Base-by-base conservation (phyloP, 1,140 invertebrate genomes). In the Scaptomyza graminum region DNA sequence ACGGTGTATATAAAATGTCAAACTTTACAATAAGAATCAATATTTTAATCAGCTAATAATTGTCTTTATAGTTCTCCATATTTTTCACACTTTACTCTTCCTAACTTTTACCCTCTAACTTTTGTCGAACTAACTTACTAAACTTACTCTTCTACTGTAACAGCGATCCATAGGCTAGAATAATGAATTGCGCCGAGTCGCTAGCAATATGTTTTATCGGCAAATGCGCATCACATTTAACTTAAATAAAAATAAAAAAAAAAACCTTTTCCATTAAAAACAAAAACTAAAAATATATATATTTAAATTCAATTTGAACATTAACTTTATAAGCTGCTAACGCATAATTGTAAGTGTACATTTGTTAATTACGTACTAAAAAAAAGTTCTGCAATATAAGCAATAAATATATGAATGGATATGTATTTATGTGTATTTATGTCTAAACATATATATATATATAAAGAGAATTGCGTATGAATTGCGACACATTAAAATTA, bases 321-420 rank as follows among this genome's bases (percentile, higher is more conserved):
- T 56, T 46, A 56, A 62, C 51, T 61, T 25, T 59, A 69, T 74
- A 76, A 83, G 67, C 80, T 62, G 74, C 77, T 82, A 85, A 85
- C 52, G 46, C 49, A 77, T 34, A 85, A 66, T 72, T 77, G 43
- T 87, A 85, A 85, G 83, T 85, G 82, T 85, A 85, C 63, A 87
- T 85, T 85, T 87, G 82, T 85, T 85, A 85, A 84, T 76, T 85
- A 77, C 68, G 64, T 78, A 75, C 64, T 71, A 83, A 79, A 83
- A 79, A 55, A 47, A 63, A 65, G 52, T 71, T 76, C 80, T 63
- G 73, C 82, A 66, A 87, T 67, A 66, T 62, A 72, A 73, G 39
- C 50, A 73, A 67, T 81, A 66, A 62, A 51, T 69, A 13, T 41
- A 63, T 73, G 18, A 49, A 74, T 76, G 65, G 80, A 46, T 31